Base-by-base conservation (phyloP, 2,888 invertebrate genomes). In the Monopis laevigella region DNA sequence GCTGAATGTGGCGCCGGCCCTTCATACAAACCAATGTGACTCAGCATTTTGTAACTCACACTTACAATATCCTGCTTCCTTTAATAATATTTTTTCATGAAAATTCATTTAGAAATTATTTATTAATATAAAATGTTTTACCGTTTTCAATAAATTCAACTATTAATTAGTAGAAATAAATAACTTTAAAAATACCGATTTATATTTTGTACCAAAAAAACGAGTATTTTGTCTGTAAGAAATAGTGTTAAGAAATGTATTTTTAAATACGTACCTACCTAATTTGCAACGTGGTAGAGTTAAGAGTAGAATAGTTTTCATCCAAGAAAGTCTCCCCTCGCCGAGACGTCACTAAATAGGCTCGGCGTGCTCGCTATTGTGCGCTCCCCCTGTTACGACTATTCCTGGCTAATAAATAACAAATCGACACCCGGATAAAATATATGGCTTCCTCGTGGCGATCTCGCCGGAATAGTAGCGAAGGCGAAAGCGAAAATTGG, bases 351-450 rank as follows among this genome's bases (percentile, higher is more conserved):
- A 65, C 73, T 73, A 74, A 75, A 72, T 68, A 75, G 69, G 67
- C 66, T 65, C 67, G 73, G 71, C 70, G 64, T 70, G 73, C 72
- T 67, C 65, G 66, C 65, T 67, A 71, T 71, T 73, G 70, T 72
- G 59, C 62, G 63, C 64, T 58, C 66, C 57, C 68, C 68, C 56
- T 72, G 68, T 70, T 72, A 72, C 74, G 67, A 73, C 75, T 74
- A 72, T 75, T 72, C 72, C 65, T 66, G 60, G 62, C 75, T 77
- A 78, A 77, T 77, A 77, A 78, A 78, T 78, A 77, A 78, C 77
- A 78, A 77, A 78, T 77, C 77, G 74, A 72, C 70, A 69, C 69
- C 65, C 63, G 67, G 66, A 69, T 71, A 73, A 73, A 72, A 75
- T 75, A 68, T 66, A 75, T 69, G 62, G 66, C 65, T 70, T 65